A percentile compares a stretch with the other conserved stretches of the same genome.
Conservation (phyloP, 2,797 vertebrate genomes). For the Pteronotus mesoamericanus region DNA sequence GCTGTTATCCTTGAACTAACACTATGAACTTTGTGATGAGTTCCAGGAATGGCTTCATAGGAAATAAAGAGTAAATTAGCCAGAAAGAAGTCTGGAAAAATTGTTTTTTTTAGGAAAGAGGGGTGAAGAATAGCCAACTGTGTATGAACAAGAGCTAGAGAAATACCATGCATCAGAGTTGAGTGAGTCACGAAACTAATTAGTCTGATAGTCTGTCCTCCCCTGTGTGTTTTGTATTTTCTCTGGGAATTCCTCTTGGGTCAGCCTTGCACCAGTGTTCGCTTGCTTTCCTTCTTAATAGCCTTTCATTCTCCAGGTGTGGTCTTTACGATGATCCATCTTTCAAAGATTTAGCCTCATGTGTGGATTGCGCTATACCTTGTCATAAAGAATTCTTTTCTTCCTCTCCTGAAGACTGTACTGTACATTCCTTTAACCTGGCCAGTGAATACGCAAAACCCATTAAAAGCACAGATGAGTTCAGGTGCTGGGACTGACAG, state of each 20-base stretch:
- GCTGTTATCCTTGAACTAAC: neutral
- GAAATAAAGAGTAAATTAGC: neutral
- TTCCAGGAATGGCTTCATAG: neutral
- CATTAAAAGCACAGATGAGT: constrained; percentile 31
- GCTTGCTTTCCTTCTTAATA: neutral
- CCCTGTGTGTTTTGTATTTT: neutral
- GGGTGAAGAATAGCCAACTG: neutral
- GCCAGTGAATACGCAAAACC: neutral
- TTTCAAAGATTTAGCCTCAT: neutral
- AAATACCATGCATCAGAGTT: neutral
- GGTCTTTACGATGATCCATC: neutral
- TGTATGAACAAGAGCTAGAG: neutral
- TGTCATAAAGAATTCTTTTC: neutral
- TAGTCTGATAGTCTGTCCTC: neutral
- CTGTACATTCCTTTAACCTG: neutral
- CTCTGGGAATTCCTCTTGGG: neutral
- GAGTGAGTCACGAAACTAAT: neutral
- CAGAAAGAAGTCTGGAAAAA: neutral
- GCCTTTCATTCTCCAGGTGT: neutral
- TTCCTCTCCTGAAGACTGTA: neutral
- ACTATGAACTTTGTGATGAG: neutral
- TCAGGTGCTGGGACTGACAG: constrained; percentile 31
- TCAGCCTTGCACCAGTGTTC: neutral
- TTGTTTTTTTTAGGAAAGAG: neutral
- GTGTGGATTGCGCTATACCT: neutral